Evolutionary conservation across 2,113 vertebrate species (phyloP), one percentile per base, ranked within the genome.

Genomic region (Tor tambroides): DNA sequence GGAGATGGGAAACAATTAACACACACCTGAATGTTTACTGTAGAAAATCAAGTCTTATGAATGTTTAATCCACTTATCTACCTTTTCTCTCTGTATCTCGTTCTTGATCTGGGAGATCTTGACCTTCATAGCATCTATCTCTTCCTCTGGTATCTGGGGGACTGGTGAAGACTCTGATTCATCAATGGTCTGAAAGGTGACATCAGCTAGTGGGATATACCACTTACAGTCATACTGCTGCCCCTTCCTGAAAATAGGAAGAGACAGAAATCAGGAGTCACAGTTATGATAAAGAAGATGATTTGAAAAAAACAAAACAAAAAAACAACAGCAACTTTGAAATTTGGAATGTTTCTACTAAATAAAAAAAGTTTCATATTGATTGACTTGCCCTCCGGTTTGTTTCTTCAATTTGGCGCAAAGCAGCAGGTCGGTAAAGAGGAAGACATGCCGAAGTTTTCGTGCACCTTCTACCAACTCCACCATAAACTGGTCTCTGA

Each of bases 361-460:
- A 21, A 35, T 8, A 87, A 26, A 35, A 26, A 35, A 46, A 3
- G 11, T n/a, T 46, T 43, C 3, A 80, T 23, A 35, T 11, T 35
- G 10, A 65, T 26, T 49, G 11, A 35, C 96, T 96, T 92, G 98
- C 98, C 98, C 98, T 94, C 96, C 97, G 0, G 98, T 96, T 92
- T 98, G 97, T 89, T 99, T 99, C 95, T 99, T 99, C 85, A 99
- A 96, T 89, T 99, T 99, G 94, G 98, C 96, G 59, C 98, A 99
- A 35, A 99, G 96, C 91, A 99, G 96, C 91, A 99, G 94, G 88
- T 99, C 98, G 0, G 96, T 97, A 90, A 99, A 99, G 77, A 99
- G 97, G 91, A 46, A 46, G 43, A 46, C 43, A 46, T 46, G 43
- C 12, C 43, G 43, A 46, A 46, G 43, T 46, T 46, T 99, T 88